Conservation (phyloP, 2,888 invertebrate species). For the Metacarcinus magister region DNA sequence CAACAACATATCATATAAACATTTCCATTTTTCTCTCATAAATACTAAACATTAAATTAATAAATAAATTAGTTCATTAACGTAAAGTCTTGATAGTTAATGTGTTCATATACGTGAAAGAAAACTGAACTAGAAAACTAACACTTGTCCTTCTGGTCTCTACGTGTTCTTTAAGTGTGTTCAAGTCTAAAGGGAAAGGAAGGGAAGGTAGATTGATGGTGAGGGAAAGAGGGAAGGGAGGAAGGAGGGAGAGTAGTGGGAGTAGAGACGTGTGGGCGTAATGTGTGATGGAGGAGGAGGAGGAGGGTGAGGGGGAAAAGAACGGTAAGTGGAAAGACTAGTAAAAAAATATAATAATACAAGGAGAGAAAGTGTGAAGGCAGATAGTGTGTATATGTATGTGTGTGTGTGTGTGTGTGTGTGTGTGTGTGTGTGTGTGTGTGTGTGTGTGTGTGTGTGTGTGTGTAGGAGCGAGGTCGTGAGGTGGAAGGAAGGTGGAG, state of each 20-base stretch:
- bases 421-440: slow-evolving; percentile 51
- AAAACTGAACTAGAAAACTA: too few relatives aligned
- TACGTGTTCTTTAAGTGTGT: too few relatives aligned
- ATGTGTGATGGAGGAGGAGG: background rate
- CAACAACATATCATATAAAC: too few relatives aligned
- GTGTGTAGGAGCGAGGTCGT: background rate
- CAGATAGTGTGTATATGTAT: background rate
- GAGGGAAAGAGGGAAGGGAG: background rate
- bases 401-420: slow-evolving; percentile 48
- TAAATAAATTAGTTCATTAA: too few relatives aligned
- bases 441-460: slow-evolving; percentile 32
- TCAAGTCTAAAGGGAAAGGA: too few relatives aligned
- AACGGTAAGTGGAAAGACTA: background rate
- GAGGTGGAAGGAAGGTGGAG: background rate
- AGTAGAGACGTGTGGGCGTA: background rate
- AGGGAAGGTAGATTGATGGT: background rate
- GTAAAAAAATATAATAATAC: background rate
- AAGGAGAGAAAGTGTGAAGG: too few relatives aligned
- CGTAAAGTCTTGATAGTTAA: too few relatives aligned
- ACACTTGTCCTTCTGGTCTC: too few relatives aligned
- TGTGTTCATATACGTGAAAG: too few relatives aligned
- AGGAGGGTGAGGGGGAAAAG: background rate
- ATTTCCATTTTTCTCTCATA: too few relatives aligned
- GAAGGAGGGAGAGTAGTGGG: background rate
- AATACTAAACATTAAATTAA: too few relatives aligned